Percentiles rank a stretch among this genome's conserved stretches.
Conservation (phyloP, 1,140 invertebrate genomes). For the Calephelis nemesis region DNA sequence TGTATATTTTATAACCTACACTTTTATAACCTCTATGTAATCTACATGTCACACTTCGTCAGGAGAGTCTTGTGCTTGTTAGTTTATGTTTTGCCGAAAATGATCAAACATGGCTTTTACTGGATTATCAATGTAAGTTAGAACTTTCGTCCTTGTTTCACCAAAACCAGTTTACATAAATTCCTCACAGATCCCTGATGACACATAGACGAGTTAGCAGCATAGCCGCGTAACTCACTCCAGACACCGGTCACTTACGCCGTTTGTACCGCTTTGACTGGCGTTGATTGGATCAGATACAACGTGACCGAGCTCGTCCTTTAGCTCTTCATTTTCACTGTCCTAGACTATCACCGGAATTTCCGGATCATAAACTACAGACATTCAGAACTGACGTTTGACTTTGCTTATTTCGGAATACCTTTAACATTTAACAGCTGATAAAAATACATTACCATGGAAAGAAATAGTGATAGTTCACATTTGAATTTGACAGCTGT, state of each 20-base stretch:
- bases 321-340: constrained; percentile 32
- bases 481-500: too few relatives aligned
- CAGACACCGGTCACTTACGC: constrained; percentile 29
- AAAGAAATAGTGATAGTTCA: too few relatives aligned
- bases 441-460: too few relatives aligned
- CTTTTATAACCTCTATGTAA: too few relatives aligned
- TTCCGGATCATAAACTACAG: constrained; percentile 16
- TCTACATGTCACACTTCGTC: too few relatives aligned
- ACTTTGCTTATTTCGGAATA: too few relatives aligned
- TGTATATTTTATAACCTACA: too few relatives aligned
- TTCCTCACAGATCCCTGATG: constrained; percentile 7
- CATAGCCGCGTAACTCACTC: constrained; percentile 25
- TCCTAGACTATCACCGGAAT: constrained; percentile 33
- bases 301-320: constrained; percentile 20
- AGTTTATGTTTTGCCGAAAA: too few relatives aligned
- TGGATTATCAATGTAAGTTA: neutral
- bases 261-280: constrained; percentile 32
- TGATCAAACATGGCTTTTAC: neutral
- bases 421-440: too few relatives aligned
- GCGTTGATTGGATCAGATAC: constrained; percentile 37
- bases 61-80: too few relatives aligned
- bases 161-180: neutral
- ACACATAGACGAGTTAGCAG: constrained; percentile 14
- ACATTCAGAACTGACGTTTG: too few relatives aligned
- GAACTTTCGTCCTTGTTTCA: too few relatives aligned